A percentile compares a stretch with the other conserved stretches of the same genome.
These are phyloP conservation scores for Tethya wilhelma DNA, from an alignment of 37 sponge, comb jelly and placozoan species.

Conservation along the genomic window DNA sequence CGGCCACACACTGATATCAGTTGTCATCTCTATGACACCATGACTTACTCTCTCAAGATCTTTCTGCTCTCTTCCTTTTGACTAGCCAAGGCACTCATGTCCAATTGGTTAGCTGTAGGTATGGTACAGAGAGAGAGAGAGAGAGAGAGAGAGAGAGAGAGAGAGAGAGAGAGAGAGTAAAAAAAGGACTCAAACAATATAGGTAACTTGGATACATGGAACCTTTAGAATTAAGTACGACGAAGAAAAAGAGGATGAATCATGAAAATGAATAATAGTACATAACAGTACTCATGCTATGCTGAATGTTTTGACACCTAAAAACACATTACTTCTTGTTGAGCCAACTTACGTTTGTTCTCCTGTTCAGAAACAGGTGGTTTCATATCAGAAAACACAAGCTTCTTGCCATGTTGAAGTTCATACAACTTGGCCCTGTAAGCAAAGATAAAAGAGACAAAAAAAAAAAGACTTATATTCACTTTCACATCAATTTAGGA, in stretches of 20 bases:
- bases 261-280: no score
- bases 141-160: background rate
- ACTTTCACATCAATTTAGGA: no score
- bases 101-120: background rate
- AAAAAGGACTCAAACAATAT: background rate
- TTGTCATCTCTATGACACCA: background rate
- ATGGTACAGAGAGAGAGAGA: background rate
- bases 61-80: constrained; percentile 77
- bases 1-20: background rate
- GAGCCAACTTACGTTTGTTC: constrained; percentile 21
- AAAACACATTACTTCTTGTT: no score
- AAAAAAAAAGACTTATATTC: no score
- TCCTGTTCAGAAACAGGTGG: constrained; percentile 50
- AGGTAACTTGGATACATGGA: no score
- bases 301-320: no score
- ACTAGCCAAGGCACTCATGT: constrained; percentile 17
- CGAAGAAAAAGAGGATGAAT: no score
- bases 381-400: constrained; percentile 64
- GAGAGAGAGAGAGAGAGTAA: background rate
- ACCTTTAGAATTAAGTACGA: no score
- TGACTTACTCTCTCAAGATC: constrained; percentile 82
- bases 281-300: no score
- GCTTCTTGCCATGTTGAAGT: constrained; percentile 57
- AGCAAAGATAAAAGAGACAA: no score
- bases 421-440: constrained; percentile 67